Percentiles rank a stretch among this genome's conserved stretches.
Conservation (phyloP, 2,888 invertebrate species). For the Sussaba pulchella region DNA sequence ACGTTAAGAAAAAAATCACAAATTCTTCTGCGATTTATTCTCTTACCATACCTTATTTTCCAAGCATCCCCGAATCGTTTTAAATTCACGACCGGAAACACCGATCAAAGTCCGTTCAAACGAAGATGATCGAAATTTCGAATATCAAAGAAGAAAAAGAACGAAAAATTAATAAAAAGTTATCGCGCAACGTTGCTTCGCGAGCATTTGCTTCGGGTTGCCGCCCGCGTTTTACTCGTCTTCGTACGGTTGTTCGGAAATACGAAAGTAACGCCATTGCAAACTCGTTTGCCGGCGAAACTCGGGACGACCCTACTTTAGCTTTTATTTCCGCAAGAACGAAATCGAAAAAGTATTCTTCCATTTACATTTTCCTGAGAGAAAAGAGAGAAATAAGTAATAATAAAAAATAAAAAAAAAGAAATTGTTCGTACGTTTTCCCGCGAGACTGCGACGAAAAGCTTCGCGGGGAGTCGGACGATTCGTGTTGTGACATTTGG, state of each 20-base stretch:
- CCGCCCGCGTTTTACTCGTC: neutral
- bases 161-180: no score
- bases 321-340: constrained; percentile 47
- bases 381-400: constrained; percentile 7
- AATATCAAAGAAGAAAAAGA: no score
- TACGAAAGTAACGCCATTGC: constrained; percentile 52
- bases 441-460: constrained; percentile 24
- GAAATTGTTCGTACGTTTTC: constrained; percentile 17
- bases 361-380: constrained; percentile 56
- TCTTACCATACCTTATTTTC: no score
- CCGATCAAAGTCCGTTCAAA: neutral
- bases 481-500: no score
- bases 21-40: no score
- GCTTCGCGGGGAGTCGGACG: no score
- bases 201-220: no score
- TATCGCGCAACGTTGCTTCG: constrained; percentile 27
- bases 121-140: neutral
- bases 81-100: no score
- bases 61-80: no score
- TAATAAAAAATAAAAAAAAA: neutral
- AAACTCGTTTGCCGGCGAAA: constrained; percentile 72
- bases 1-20: no score
- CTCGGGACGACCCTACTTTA: constrained; percentile 53
- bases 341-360: constrained; percentile 64
- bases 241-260: neutral